Conservation (phyloP, 1,140 invertebrate species). For the Meloidogyne floridensis region DNA sequence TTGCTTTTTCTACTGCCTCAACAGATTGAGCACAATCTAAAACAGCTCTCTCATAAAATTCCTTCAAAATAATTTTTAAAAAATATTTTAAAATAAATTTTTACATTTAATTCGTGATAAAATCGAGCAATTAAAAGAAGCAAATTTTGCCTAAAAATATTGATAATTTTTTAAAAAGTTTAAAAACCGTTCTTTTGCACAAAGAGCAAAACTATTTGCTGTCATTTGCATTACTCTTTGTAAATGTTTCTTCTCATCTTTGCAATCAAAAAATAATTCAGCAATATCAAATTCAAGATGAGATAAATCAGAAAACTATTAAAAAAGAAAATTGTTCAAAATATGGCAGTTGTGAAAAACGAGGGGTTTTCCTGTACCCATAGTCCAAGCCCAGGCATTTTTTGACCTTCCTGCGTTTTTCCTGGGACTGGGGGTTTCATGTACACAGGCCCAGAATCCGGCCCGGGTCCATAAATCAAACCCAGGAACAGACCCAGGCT, state of each 20-base stretch:
- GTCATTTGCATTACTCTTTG: slow-evolving; percentile 21
- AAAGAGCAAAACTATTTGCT: background rate
- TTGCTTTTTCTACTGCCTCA: slow-evolving; percentile 85
- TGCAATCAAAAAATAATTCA: slow-evolving; percentile 18
- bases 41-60: slow-evolving; percentile 88
- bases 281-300: slow-evolving; percentile 19
- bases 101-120: slow-evolving; percentile 14
- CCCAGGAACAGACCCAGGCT: too few relatives aligned
- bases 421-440: too few relatives aligned
- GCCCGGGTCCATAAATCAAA: too few relatives aligned
- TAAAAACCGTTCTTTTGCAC: slow-evolving; percentile 10
- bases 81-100: background rate
- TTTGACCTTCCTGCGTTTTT: too few relatives aligned
- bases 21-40: slow-evolving; percentile 88
- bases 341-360: too few relatives aligned
- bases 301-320: slow-evolving; percentile 18
- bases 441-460: too few relatives aligned
- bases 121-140: slow-evolving; percentile 18
- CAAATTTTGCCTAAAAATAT: slow-evolving; percentile 19
- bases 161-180: background rate
- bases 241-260: slow-evolving; percentile 22
- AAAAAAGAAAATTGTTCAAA: background rate
- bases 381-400: too few relatives aligned
- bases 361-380: too few relatives aligned
- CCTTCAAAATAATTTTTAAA: slow-evolving; percentile 72